A percentile compares a stretch with the other conserved stretches of the same genome.
These are phyloP conservation scores for Meloidogyne hapla DNA, from an alignment of 1,140 invertebrate species.

Conservation along the genomic window DNA sequence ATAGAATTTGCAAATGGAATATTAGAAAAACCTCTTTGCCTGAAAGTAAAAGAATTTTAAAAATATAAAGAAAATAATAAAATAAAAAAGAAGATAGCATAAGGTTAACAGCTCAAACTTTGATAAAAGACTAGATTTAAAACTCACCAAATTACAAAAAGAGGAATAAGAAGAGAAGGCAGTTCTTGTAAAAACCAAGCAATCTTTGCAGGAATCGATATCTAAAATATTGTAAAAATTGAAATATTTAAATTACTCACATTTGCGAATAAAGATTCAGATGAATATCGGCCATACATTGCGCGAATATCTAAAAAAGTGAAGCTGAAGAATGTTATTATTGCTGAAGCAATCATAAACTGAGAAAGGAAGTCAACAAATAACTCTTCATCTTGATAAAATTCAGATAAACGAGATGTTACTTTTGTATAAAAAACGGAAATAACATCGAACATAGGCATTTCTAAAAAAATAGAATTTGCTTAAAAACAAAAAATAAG, in stretches of 20 bases:
- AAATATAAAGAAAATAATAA: too few relatives aligned
- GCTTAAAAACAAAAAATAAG: too few relatives aligned
- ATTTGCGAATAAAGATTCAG: slow-evolving; percentile 8
- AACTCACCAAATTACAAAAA: slow-evolving; percentile 32
- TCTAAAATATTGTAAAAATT: slow-evolving; percentile 17
- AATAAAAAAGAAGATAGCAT: too few relatives aligned
- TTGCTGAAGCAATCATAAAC: slow-evolving; percentile 39
- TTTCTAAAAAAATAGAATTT: not conserved
- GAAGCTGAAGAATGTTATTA: slow-evolving; percentile 32
- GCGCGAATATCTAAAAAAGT: slow-evolving; percentile 34
- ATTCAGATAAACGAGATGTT: not conserved
- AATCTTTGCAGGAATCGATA: slow-evolving; percentile 42
- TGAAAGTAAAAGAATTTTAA: too few relatives aligned
- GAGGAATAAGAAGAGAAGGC: slow-evolving; percentile 41
- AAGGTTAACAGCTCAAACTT: too few relatives aligned
- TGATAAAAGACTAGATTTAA: not conserved
- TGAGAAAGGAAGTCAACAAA: slow-evolving; percentile 25
- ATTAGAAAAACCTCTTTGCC: not conserved
- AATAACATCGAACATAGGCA: not conserved
- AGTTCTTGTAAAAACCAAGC: slow-evolving; percentile 43
- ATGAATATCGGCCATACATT: slow-evolving; percentile 39
- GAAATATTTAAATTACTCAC: slow-evolving; percentile 13
- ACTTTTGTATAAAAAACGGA: not conserved
- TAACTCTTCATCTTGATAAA: slow-evolving; percentile 20
- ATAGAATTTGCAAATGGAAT: slow-evolving; percentile 22